phyloP scores from a whole-genome alignment of 2,113 vertebrate species.

The Silurus meridionalis region DNA sequence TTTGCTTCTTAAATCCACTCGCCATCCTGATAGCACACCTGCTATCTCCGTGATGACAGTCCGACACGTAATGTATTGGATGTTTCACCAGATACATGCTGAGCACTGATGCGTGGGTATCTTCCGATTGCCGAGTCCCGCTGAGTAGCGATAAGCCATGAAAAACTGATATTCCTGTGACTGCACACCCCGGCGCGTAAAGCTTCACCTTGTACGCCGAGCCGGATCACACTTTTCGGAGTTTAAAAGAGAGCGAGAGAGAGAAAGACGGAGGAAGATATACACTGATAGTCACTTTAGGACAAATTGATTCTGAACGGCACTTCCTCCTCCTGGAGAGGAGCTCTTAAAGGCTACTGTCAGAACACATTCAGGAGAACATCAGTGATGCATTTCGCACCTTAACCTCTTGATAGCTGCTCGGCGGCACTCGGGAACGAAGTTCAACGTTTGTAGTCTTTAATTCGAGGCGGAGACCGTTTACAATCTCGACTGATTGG shows the following conservation, averaged over 20 bases:
- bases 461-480: constrained; percentile 25
- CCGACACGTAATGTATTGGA: constrained; percentile 3
- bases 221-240: constrained; percentile 62
- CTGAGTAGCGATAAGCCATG: constrained; percentile 67
- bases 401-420: constrained; percentile 40
- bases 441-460: constrained; percentile 24
- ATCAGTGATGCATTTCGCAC: constrained; percentile 58
- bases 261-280: background rate
- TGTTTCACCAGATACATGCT: constrained; percentile 17
- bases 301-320: constrained; percentile 64
- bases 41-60: constrained; percentile 4
- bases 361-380: constrained; percentile 61
- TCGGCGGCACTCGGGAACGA: constrained; percentile 26
- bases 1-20: background rate
- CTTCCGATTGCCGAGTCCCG: constrained; percentile 62
- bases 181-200: constrained; percentile 70
- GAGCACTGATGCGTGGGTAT: constrained; percentile 48
- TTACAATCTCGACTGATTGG: constrained; percentile 28
- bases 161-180: constrained; percentile 69
- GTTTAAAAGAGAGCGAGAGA: constrained; percentile 10
- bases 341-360: constrained; percentile 65
- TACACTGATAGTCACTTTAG: constrained; percentile 34
- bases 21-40: background rate
- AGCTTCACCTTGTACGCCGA: constrained; percentile 61
- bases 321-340: constrained; percentile 53